Evolutionary conservation across 2,888 invertebrate species (phyloP).

Genomic region (Laothoe populi): DNA sequence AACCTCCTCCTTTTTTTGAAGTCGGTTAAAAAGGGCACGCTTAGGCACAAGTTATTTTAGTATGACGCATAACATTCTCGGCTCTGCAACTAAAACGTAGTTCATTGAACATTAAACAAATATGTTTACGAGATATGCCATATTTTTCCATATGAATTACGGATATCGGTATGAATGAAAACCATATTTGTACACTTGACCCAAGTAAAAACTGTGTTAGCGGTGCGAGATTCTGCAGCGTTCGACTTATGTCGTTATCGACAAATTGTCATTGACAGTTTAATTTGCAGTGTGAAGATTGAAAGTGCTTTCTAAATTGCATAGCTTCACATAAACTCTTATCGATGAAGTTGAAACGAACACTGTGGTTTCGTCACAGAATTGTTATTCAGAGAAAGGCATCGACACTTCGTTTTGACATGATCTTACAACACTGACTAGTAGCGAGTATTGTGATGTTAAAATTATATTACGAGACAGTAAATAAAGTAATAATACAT

Average conservation of each 20-base stretch:
- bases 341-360: conserved; percentile 7
- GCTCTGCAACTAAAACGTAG: background rate
- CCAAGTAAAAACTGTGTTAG: background rate
- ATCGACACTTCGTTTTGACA: conserved; percentile 5
- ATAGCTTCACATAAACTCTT: background rate
- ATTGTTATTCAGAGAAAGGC: conserved; percentile 18
- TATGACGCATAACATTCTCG: background rate
- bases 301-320: conserved; percentile 3
- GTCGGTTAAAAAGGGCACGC: background rate
- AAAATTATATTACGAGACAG: background rate
- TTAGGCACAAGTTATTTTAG: background rate
- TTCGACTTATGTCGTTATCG: conserved; percentile 1
- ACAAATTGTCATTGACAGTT: background rate
- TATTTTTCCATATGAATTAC: conserved; percentile 5
- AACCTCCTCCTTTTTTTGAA: too few relatives aligned
- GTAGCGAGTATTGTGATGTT: background rate
- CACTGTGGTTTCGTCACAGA: conserved; percentile 2
- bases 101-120: background rate
- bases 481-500: background rate
- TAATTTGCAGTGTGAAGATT: background rate
- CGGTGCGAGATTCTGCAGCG: background rate
- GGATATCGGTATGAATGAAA: conserved; percentile 18
- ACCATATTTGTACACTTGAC: conserved; percentile 21
- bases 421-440: conserved; percentile 1
- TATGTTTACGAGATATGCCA: conserved; percentile 11